Evolutionary conservation across 2,888 invertebrate species (phyloP).

Genomic region (Drosophila putrida): DNA sequence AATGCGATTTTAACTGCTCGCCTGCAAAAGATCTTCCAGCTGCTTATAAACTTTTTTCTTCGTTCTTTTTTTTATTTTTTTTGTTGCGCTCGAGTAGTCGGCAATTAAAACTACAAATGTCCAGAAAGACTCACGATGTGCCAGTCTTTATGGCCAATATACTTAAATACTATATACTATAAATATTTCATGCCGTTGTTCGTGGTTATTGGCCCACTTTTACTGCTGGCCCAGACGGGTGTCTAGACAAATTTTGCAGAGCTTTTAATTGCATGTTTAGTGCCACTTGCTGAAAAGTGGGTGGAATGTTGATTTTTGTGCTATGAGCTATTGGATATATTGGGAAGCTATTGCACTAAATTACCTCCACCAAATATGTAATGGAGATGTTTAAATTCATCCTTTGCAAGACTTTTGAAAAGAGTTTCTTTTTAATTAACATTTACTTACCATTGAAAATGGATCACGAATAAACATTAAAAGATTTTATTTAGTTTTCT

Average conservation of each 20-base stretch:
- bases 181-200: slow-evolving; percentile 16
- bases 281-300: slow-evolving; percentile 44
- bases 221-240: slow-evolving; percentile 33
- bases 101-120: slow-evolving; percentile 58
- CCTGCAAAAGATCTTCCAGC: slow-evolving; percentile 25
- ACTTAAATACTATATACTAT: slow-evolving; percentile 14
- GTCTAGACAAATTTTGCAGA: slow-evolving; percentile 64
- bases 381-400: slow-evolving; percentile 8
- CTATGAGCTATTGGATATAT: slow-evolving; percentile 25
- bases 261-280: slow-evolving; percentile 69
- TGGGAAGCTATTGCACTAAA: slow-evolving; percentile 20
- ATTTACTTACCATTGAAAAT: not conserved
- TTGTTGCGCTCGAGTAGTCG: slow-evolving; percentile 34
- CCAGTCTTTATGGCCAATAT: slow-evolving; percentile 53
- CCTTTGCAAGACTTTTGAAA: not conserved
- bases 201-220: slow-evolving; percentile 46
- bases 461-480: not conserved
- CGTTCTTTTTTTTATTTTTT: slow-evolving; percentile 1
- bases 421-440: slow-evolving; percentile 7
- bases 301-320: slow-evolving; percentile 37
- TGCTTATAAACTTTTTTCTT: slow-evolving; percentile 1
- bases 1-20: slow-evolving; percentile 66
- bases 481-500: not conserved
- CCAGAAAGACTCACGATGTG: slow-evolving; percentile 43
- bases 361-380: slow-evolving; percentile 18